These are phyloP conservation scores for Merodon equestris DNA, from an alignment of 2,888 invertebrate species.

Conservation along the genomic window DNA sequence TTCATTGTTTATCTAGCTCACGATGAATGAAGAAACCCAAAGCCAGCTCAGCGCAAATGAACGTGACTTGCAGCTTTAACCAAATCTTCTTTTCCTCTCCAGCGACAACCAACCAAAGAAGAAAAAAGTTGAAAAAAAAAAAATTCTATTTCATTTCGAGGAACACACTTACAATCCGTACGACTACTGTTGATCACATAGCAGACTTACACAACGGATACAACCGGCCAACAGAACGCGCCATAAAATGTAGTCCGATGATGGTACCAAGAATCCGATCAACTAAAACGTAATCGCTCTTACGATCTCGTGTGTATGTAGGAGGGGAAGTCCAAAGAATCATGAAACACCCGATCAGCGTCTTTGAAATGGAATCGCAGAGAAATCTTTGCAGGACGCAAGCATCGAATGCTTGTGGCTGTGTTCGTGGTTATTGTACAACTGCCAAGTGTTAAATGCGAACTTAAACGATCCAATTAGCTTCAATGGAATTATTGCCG, in stretches of 20 bases:
- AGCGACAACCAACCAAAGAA: slow-evolving; percentile 7
- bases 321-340: neutral
- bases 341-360: slow-evolving; percentile 26
- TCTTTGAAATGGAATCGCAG: slow-evolving; percentile 14
- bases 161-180: slow-evolving; percentile 23
- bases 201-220: slow-evolving; percentile 5
- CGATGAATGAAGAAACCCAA: slow-evolving; percentile 22
- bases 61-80: slow-evolving; percentile 39
- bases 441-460: slow-evolving; percentile 29
- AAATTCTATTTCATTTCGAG: slow-evolving; percentile 16
- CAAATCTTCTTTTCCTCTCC: neutral
- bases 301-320: slow-evolving; percentile 25
- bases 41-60: slow-evolving; percentile 19
- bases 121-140: slow-evolving; percentile 25
- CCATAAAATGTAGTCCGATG: slow-evolving; percentile 43
- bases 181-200: slow-evolving; percentile 42
- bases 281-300: slow-evolving; percentile 47
- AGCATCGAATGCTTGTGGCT: slow-evolving; percentile 18
- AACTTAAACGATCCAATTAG: slow-evolving; percentile 52
- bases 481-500: slow-evolving; percentile 12
- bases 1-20: slow-evolving; percentile 30
- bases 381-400: slow-evolving; percentile 22
- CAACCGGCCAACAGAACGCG: slow-evolving; percentile 26
- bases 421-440: slow-evolving; percentile 24
- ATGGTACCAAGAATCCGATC: slow-evolving; percentile 57